A percentile compares a stretch with the other conserved stretches of the same genome.
Conservation (phyloP, 2,888 invertebrate genomes). For the Tanytarsus gracilentus region DNA sequence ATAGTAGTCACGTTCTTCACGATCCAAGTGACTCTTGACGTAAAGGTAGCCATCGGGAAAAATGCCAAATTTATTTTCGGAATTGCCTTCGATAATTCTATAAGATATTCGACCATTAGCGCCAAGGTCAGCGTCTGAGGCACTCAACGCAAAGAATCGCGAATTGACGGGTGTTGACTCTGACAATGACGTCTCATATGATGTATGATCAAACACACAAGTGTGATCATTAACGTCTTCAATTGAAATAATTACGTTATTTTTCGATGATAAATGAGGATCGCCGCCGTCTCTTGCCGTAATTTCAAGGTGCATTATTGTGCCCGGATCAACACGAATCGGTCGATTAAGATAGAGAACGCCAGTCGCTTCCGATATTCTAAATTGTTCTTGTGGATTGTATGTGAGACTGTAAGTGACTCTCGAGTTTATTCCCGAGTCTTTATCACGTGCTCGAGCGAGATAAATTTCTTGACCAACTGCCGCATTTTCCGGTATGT, state of each 20-base stretch:
- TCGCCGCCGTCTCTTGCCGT: slow-evolving; percentile 77
- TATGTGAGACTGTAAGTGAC: slow-evolving; percentile 72
- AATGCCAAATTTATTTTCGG: slow-evolving; percentile 78
- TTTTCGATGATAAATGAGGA: slow-evolving; percentile 64
- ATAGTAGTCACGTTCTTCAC: slow-evolving; percentile 87
- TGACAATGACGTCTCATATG: slow-evolving; percentile 82
- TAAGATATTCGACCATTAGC: slow-evolving; percentile 71
- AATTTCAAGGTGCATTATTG: slow-evolving; percentile 63
- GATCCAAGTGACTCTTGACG: slow-evolving; percentile 74
- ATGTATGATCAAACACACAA: slow-evolving; percentile 83
- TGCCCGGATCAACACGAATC: slow-evolving; percentile 63
- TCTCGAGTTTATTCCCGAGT: slow-evolving; percentile 80
- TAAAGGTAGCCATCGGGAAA: slow-evolving; percentile 92
- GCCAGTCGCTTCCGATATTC: slow-evolving; percentile 77
- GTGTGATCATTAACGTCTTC: slow-evolving; percentile 93
- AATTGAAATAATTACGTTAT: slow-evolving; percentile 61
- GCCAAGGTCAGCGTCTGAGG: slow-evolving; percentile 80
- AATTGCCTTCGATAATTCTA: slow-evolving; percentile 76
- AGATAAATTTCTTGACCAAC: slow-evolving; percentile 89
- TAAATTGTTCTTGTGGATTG: slow-evolving; percentile 72
- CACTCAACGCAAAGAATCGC: slow-evolving; percentile 80
- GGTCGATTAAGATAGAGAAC: slow-evolving; percentile 80
- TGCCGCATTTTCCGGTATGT: slow-evolving; percentile 78
- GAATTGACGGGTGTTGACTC: slow-evolving; percentile 89
- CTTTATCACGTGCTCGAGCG: slow-evolving; percentile 77